Percentiles rank a stretch among this genome's conserved stretches.
phyloP scores from a whole-genome alignment of 2,113 vertebrate genomes.

The Myotis yumanensis region DNA sequence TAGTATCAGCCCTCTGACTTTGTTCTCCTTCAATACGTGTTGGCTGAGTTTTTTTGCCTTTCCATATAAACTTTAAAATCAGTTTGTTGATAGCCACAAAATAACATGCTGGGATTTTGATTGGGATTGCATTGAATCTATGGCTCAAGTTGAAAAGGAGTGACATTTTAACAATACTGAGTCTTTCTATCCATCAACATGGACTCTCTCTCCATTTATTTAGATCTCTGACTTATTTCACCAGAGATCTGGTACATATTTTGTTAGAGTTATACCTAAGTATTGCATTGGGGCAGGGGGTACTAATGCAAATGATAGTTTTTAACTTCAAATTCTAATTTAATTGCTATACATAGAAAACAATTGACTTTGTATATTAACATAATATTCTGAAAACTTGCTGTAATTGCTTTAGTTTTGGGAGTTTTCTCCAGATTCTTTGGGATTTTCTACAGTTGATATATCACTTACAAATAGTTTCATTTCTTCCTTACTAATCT shows the following conservation, averaged over 20 bases:
- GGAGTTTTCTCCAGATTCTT: constrained; percentile 13
- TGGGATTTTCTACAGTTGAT: background rate
- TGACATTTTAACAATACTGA: too few relatives aligned
- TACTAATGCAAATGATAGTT: background rate
- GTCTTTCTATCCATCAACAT: too few relatives aligned
- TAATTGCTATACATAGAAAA: background rate
- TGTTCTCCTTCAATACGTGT: too few relatives aligned
- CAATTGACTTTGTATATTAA: background rate
- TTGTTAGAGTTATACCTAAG: background rate
- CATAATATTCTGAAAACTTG: background rate
- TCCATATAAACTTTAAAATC: too few relatives aligned
- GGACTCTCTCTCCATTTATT: background rate
- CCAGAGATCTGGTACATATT: background rate
- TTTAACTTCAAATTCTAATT: constrained; percentile 22
- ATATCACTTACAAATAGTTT: background rate
- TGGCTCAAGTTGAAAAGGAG: too few relatives aligned
- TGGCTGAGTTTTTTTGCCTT: too few relatives aligned
- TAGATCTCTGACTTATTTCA: background rate
- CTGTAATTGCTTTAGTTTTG: background rate
- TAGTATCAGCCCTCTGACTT: too few relatives aligned
- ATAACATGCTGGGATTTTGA: too few relatives aligned
- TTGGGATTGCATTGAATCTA: too few relatives aligned
- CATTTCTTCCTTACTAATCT: background rate
- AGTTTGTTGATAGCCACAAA: too few relatives aligned
- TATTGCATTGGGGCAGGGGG: background rate